Base-by-base conservation (phyloP, 2,113 vertebrate genomes). In the Peucedramus taeniatus region DNA sequence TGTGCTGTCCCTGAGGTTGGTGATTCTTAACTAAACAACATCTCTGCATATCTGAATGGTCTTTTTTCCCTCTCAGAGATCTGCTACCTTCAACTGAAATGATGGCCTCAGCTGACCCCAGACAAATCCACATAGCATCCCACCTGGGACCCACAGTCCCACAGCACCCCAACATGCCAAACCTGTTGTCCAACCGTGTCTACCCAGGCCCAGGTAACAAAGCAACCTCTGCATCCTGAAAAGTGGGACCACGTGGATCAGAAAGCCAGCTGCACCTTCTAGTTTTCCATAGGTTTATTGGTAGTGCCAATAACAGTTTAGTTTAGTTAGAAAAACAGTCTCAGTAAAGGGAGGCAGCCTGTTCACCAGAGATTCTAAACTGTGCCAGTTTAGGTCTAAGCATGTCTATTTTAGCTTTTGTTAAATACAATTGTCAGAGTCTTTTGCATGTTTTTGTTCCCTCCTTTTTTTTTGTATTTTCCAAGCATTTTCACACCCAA, bases 101-200 rank as follows among this genome's bases (percentile, higher is more conserved):
- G 96, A 97, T 99, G 42, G 87, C 95, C 84, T 79, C 99, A 11
- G 96, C 98, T 22, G 99, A 99, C 20, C 97, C 98, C 50, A 98
- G 99, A 88, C 99, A 99, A 93, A 98, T 99, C 63, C 99, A 98
- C 49, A 94, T 99, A 87, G 93, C 98, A 5, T 97, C 98, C 47
- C 98, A 99, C 44, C 97, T 99, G 11, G 99, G 98, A 27, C 96
- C 98, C 18, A 86, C 98, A 3, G 86, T 98, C 39, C 97, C 98
- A 12, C 97, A 98, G 45, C 99, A 99, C 10, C 47, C 98, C 35
- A 98, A 95, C 17, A 69, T 98, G 92, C 92, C 98, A 21, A 98
- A 97, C 18, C 66, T 98, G 16, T 7, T 99, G 50, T 91, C 98
- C 71, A 98, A 94, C 65, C 97, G 96, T 44, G 90, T 96, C 74